Base-by-base conservation (phyloP, 2,888 invertebrate species). In the Eupithecia pulchellata region DNA sequence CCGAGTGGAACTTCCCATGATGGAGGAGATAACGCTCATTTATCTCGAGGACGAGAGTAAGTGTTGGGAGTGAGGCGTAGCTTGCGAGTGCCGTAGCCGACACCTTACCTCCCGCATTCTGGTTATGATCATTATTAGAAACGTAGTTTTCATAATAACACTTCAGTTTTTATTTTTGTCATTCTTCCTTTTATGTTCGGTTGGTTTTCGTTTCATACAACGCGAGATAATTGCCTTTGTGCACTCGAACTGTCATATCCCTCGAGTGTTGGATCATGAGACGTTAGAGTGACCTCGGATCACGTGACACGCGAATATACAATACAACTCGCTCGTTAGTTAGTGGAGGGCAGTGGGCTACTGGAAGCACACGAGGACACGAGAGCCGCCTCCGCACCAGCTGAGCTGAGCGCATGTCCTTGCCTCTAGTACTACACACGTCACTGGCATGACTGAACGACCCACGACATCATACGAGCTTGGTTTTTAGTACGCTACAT, bases 21-120 rank as follows among this genome's bases (percentile, higher is more conserved):
- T 97, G 97, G 97, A 97, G 96, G 97, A 97, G 96, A 97, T 97
- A 95, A 97, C 97, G 95, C 97, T 97, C 96, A 97, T 97, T 95
- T 97, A 97, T 97, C 97, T 97, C 97, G 97, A 97, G 96, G 97
- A 97, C 97, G 96, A 96, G 95, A 95, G 96, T 96, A 96, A 96
- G 96, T 95, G 92, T 90, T 92, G 94, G 94, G 94, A 94, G 94
- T 93, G 94, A 93, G 94, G 94, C 92, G 94, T 95, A 95, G 95
- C 95, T 95, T 95, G 96, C 95, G 95, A 95, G 94, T 95, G 96
- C 94, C 89, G 94, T 94, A 94, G 94, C 92, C 90, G 91, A 92
- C 91, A 90, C 94, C 92, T 93, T 93, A 93, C 91, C 94, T 94
- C 94, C 94, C 94, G 94, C 94, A 94, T 94, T 94, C 91, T 94